A percentile compares a stretch with the other conserved stretches of the same genome.
phyloP scores from a whole-genome alignment of 2,888 invertebrate species.

The Bembecia ichneumoniformis region DNA sequence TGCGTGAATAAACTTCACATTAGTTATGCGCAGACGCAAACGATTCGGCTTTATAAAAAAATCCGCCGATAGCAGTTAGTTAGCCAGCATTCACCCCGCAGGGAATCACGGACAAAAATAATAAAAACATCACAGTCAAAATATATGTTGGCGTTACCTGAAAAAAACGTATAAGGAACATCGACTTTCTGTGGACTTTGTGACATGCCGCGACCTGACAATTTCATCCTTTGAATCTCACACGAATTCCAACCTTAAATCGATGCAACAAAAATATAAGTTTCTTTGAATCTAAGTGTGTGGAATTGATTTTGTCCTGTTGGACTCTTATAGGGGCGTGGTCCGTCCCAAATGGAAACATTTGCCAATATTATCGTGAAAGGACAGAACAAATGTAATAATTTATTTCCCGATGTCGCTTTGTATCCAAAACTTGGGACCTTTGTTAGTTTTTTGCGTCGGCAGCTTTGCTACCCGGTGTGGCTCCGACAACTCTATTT shows the following conservation, averaged over 20 bases:
- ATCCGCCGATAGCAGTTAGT: slow-evolving; percentile 43
- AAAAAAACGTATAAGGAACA: slow-evolving; percentile 56
- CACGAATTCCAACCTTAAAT: neutral
- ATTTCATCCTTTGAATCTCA: neutral
- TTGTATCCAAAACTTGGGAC: slow-evolving; percentile 65
- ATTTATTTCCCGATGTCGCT: slow-evolving; percentile 70
- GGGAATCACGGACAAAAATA: slow-evolving; percentile 66
- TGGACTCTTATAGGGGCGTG: slow-evolving; percentile 56
- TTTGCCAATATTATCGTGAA: slow-evolving; percentile 72
- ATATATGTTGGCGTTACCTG: slow-evolving; percentile 60
- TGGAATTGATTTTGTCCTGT: slow-evolving; percentile 25
- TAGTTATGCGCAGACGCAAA: slow-evolving; percentile 37
- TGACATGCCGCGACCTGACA: slow-evolving; percentile 48
- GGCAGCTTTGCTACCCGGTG: slow-evolving; percentile 54
- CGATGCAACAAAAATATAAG: neutral
- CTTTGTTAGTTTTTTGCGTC: slow-evolving; percentile 63
- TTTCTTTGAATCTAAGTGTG: slow-evolving; percentile 1
- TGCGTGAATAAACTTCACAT: slow-evolving; percentile 35
- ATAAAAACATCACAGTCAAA: slow-evolving; percentile 73
- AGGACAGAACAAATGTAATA: slow-evolving; percentile 70
- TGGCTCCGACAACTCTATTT: slow-evolving; percentile 62
- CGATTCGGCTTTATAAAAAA: slow-evolving; percentile 42
- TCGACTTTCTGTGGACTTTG: slow-evolving; percentile 63
- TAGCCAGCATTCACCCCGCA: slow-evolving; percentile 45
- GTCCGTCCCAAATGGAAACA: slow-evolving; percentile 68